Conservation (phyloP, 1,140 invertebrate genomes). For the Mamestra configurata region DNA sequence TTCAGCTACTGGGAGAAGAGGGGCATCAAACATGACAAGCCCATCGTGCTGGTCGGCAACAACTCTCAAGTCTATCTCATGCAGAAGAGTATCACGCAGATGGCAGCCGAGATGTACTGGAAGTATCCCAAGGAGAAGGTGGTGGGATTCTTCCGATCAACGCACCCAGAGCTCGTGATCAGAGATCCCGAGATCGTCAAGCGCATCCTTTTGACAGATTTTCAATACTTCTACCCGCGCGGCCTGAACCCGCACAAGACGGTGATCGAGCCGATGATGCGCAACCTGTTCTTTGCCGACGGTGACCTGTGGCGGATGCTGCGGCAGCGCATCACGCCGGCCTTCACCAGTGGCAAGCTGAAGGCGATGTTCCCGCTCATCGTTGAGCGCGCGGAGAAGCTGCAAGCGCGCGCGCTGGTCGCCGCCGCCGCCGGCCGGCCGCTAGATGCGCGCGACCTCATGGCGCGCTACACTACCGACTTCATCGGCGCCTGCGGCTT, state of each 20-base stretch:
- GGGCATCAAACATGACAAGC: constrained; percentile 64
- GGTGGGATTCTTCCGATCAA: constrained; percentile 65
- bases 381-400: constrained; percentile 71
- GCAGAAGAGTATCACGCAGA: constrained; percentile 60
- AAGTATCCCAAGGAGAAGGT: constrained; percentile 66
- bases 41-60: constrained; percentile 61
- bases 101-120: constrained; percentile 64
- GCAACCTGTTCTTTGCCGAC: constrained; percentile 70
- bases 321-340: constrained; percentile 88
- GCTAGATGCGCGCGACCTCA: constrained; percentile 82
- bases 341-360: constrained; percentile 89
- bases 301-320: constrained; percentile 87
- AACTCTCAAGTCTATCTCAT: constrained; percentile 58
- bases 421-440: constrained; percentile 50
- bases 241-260: constrained; percentile 60
- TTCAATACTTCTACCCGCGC: constrained; percentile 84
- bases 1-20: constrained; percentile 64
- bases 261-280: constrained; percentile 74
- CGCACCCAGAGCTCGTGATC: constrained; percentile 85
- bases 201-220: constrained; percentile 88
- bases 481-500: constrained; percentile 87
- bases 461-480: constrained; percentile 85
- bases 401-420: constrained; percentile 65
- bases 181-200: constrained; percentile 88
- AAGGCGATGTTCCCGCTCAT: constrained; percentile 87